Evolutionary conservation across 2,113 vertebrate genomes (phyloP).

Genomic region (Bostrychus sinensis): DNA sequence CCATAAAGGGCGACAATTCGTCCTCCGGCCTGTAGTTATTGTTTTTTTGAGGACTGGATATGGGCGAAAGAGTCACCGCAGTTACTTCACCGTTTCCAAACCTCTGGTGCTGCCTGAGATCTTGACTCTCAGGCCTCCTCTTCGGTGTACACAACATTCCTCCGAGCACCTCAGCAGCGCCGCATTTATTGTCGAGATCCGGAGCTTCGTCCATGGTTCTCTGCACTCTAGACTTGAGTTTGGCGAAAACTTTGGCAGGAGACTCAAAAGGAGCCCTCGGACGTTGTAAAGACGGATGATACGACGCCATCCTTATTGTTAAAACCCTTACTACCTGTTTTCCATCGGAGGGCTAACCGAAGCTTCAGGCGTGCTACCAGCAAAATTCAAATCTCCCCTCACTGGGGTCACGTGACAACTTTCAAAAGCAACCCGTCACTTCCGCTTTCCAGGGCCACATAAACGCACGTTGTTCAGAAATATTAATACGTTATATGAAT

Average conservation of each 20-base stretch:
- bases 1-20: neutral
- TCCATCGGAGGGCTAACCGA: neutral
- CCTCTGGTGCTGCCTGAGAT: constrained; percentile 1
- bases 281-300: neutral
- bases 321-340: neutral
- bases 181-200: neutral
- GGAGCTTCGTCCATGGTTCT: neutral
- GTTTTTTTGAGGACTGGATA: constrained; percentile 48
- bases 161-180: neutral
- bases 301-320: constrained; percentile 35
- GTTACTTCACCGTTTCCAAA: constrained; percentile 32
- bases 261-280: constrained; percentile 42
- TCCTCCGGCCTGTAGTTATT: neutral
- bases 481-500: too few species aligned
- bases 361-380: neutral
- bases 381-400: constrained; percentile 36
- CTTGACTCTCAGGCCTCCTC: neutral
- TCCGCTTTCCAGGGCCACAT: neutral
- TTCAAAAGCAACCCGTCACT: constrained; percentile 18
- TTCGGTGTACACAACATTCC: constrained; percentile 2
- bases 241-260: constrained; percentile 78
- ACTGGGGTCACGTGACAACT: constrained; percentile 24
- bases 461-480: too few species aligned
- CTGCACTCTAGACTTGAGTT: constrained; percentile 73
- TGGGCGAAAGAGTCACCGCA: constrained; percentile 71